Evolutionary conservation across 2,797 vertebrate genomes (phyloP), one percentile per base, ranked within the genome.

Genomic region (Typhlichthys subterraneus): DNA sequence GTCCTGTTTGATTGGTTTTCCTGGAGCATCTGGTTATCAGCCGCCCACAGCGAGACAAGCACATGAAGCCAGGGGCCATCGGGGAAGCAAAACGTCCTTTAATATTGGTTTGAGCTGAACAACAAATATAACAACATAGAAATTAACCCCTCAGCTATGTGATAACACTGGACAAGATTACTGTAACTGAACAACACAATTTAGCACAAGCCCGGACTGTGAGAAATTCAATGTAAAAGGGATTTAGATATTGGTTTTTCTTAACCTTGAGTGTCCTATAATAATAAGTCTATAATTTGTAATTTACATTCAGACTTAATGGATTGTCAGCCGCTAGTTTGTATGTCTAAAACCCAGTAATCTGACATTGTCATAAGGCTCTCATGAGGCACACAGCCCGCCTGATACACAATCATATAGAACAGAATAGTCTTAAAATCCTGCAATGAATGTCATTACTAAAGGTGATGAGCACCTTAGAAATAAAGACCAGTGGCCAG

Each of bases 401-500:
- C 55, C 66, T 58, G 59, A 48, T 3, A 10, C 47, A 48, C 12
- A 48, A 48, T 14, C 4, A 76, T 62, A 63, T 29, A 67, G 51
- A 80, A 61, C 68, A 76, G 51, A 80, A 61, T 67, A 76, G 45
- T 47, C 66, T 80, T 81, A 81, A 79, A 31, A 70, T 75, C 68
- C 63, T 54, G 55, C 72, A 73, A 51, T 74, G 70, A 76, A 86
- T 69, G 74, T 75, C 83, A 73, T 69, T 58, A 52, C 42, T 57
- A 69, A 57, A 77, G 61, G 61, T 79, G 73, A 88, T 82, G 80
- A 76, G 73, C 77, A 76, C 51, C 17, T 7, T 57, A 76, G 65
- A 82, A 65, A 65, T 59, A 50, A 29, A 29, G 23, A 29, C 23
- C 23, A 29, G 66, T 12, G n/a, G 68, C 56, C 63, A 14, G 52